Percentiles rank a stretch among this genome's conserved stretches.
These are phyloP conservation scores for Botia kubotai DNA, from an alignment of 2,797 vertebrate species.

Conservation along the genomic window DNA sequence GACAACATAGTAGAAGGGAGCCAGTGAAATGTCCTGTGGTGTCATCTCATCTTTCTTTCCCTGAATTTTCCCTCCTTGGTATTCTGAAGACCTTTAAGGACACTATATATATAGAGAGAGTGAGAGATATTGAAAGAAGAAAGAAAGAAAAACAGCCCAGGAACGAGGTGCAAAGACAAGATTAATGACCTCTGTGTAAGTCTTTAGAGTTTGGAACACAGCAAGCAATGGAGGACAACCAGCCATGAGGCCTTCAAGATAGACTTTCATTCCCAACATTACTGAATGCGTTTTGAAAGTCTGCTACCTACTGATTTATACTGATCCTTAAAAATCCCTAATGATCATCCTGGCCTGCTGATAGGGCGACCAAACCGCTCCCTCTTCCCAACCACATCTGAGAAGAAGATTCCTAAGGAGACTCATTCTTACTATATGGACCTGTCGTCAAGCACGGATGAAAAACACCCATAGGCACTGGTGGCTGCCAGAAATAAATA, in stretches of 20 bases:
- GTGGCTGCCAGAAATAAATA: conserved; percentile 70
- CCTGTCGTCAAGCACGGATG: conserved; percentile 64
- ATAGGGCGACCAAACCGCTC: conserved; percentile 54
- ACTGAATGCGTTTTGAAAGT: conserved; percentile 15
- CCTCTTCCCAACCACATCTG: conserved; percentile 63
- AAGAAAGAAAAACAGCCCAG: conserved; percentile 69
- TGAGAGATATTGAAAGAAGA: not conserved
- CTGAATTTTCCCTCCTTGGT: conserved; percentile 64
- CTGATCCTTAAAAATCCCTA: conserved; percentile 48
- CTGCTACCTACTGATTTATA: conserved; percentile 20
- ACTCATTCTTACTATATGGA: conserved; percentile 55
- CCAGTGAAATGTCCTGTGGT: conserved; percentile 72
- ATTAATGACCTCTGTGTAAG: conserved; percentile 56
- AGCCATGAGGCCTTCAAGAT: conserved; percentile 47
- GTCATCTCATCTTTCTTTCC: conserved; percentile 76
- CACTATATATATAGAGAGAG: conserved; percentile 58
- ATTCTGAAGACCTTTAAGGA: conserved; percentile 73
- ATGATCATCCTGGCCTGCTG: conserved; percentile 45
- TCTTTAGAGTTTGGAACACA: conserved; percentile 55
- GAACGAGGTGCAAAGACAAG: conserved; percentile 51
- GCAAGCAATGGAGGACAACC: conserved; percentile 52
- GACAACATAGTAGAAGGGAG: conserved; percentile 66
- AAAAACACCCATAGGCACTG: conserved; percentile 62
- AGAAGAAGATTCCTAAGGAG: conserved; percentile 49
- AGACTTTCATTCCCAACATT: conserved; percentile 50